phyloP scores from a whole-genome alignment of 1,140 invertebrate genomes.

The Uloborus diversus region DNA sequence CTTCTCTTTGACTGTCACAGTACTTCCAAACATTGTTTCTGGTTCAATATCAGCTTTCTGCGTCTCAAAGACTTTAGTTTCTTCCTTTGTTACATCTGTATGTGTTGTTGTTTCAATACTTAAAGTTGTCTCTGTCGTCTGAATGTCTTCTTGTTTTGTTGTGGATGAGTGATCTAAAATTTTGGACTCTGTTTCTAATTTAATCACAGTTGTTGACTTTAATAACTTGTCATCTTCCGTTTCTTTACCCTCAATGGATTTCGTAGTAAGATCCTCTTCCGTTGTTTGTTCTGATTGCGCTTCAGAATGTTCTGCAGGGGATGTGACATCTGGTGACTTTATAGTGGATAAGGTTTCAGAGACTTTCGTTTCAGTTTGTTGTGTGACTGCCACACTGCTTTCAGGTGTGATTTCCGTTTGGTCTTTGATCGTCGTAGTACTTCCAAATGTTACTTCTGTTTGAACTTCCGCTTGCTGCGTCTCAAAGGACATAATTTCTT shows the following conservation, averaged over 20 bases:
- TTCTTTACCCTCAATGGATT: not conserved
- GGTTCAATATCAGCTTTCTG: not conserved
- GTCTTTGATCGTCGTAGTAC: conserved; percentile 2
- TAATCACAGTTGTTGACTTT: not conserved
- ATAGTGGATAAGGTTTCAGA: conserved; percentile 9
- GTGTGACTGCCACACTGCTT: too few relatives aligned
- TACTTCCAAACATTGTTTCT: too few relatives aligned
- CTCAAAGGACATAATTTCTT: not conserved
- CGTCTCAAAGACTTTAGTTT: too few relatives aligned
- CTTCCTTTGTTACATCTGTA: conserved; percentile 39
- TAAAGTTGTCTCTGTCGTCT: conserved; percentile 39
- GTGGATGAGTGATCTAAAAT: not conserved
- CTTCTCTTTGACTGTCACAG: conserved; percentile 25
- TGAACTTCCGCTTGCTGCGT: too few relatives aligned
- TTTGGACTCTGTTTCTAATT: not conserved
- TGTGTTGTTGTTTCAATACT: conserved; percentile 28
- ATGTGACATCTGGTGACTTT: conserved; percentile 39
- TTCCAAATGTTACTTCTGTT: conserved; percentile 9
- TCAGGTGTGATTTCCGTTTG: too few relatives aligned
- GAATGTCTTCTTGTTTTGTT: conserved; percentile 3
- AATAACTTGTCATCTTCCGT: not conserved
- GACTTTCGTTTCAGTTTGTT: not conserved
- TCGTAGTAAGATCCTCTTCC: conserved; percentile 20
- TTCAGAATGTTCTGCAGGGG: conserved; percentile 14
- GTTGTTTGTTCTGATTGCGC: conserved; percentile 34